These are phyloP conservation scores for Autographa pulchrina DNA, from an alignment of 2,888 invertebrate species.

Conservation along the genomic window DNA sequence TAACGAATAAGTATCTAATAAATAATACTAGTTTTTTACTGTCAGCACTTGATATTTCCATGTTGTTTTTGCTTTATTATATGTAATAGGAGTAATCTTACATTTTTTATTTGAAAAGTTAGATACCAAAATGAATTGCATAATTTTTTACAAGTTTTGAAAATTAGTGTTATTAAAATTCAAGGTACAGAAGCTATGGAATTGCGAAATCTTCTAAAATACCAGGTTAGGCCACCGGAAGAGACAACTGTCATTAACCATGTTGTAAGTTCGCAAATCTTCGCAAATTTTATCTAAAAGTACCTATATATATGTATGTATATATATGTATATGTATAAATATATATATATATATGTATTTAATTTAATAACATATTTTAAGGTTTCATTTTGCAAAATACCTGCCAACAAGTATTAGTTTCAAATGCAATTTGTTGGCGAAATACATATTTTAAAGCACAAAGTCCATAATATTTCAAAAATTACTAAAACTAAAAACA, in stretches of 20 bases:
- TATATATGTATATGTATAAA: no score
- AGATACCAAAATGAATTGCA: no score
- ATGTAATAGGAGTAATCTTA: no score
- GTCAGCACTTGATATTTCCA: not conserved
- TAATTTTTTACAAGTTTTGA: no score
- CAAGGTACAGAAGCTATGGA: not conserved
- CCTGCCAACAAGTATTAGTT: not conserved
- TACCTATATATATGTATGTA: no score
- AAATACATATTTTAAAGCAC: not conserved
- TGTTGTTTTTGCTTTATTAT: no score
- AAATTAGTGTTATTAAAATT: no score
- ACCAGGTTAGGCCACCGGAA: not conserved
- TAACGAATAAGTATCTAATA: not conserved
- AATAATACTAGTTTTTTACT: not conserved
- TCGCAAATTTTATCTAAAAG: not conserved
- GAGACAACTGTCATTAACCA: not conserved
- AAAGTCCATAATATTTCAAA: not conserved
- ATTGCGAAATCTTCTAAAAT: no score
- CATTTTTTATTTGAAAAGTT: no score
- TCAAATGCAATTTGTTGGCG: not conserved
- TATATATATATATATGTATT: no score
- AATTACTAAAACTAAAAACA: not conserved
- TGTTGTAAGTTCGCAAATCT: not conserved
- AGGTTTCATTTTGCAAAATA: slow-evolving; percentile 1
- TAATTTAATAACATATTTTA: slow-evolving; percentile 6